Percentiles rank a stretch among this genome's conserved stretches.
Evolutionary conservation across 2,888 invertebrate genomes (phyloP).

Genomic region (Drosophila anomelani): DNA sequence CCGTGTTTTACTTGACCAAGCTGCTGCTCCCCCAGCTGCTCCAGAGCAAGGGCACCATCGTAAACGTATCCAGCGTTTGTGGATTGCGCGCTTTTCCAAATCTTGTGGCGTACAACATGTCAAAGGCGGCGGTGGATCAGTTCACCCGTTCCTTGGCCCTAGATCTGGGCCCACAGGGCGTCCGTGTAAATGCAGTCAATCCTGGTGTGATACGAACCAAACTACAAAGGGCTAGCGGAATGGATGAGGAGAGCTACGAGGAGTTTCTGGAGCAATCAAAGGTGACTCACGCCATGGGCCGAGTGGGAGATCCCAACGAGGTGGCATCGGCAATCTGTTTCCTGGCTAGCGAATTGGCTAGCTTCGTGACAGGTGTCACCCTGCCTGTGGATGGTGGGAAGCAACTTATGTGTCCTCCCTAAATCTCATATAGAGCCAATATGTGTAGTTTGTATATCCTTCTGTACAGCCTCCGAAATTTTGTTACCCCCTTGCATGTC

Average conservation of each 20-base stretch:
- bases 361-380: slow-evolving; percentile 90
- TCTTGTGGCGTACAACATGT: slow-evolving; percentile 94
- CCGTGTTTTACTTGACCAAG: slow-evolving; percentile 91
- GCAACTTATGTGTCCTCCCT: slow-evolving; percentile 88
- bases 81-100: slow-evolving; percentile 95
- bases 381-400: slow-evolving; percentile 89
- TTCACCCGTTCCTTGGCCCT: slow-evolving; percentile 95
- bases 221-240: slow-evolving; percentile 91
- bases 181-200: slow-evolving; percentile 95
- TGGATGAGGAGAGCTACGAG: slow-evolving; percentile 91
- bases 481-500: neutral
- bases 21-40: slow-evolving; percentile 93
- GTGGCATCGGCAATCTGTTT: slow-evolving; percentile 95
- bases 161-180: slow-evolving; percentile 91
- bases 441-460: neutral
- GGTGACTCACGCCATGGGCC: slow-evolving; percentile 94
- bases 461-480: neutral
- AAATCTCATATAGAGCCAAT: slow-evolving; percentile 40
- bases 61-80: slow-evolving; percentile 97
- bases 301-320: slow-evolving; percentile 93
- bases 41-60: slow-evolving; percentile 92
- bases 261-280: slow-evolving; percentile 92
- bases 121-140: slow-evolving; percentile 97
- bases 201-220: slow-evolving; percentile 97
- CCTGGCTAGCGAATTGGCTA: slow-evolving; percentile 90